Evolutionary conservation across 1,140 invertebrate genomes (phyloP).

Genomic region (Cherax quadricarinatus): DNA sequence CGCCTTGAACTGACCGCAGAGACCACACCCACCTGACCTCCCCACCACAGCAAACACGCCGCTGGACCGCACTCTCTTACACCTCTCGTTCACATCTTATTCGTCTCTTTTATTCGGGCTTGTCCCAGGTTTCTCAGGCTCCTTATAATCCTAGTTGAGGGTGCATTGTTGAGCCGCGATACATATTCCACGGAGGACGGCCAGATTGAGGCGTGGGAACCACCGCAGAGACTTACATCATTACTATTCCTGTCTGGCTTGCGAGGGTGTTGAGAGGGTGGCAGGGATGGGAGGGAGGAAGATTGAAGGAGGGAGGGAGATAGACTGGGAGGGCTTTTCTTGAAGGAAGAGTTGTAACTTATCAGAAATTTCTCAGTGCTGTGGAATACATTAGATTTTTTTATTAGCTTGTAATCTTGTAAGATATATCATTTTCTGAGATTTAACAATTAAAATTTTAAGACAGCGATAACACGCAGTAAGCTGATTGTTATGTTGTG

Average conservation of each 20-base stretch:
- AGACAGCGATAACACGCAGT: no score
- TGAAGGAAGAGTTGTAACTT: neutral
- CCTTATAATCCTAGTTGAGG: neutral
- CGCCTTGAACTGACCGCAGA: neutral
- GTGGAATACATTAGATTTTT: no score
- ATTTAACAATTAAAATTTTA: no score
- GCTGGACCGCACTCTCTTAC: neutral
- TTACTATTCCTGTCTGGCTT: neutral
- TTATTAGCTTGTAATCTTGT: no score
- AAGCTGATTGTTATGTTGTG: no score
- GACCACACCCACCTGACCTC: neutral
- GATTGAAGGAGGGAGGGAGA: neutral
- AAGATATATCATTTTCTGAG: no score
- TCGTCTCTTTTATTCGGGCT: neutral
- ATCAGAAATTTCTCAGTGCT: no score
- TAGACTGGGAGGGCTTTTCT: no score
- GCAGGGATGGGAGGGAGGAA: neutral
- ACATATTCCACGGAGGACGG: neutral
- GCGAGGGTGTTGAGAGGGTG: neutral
- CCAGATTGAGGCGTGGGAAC: slow-evolving; percentile 20
- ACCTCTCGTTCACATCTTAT: slow-evolving; percentile 1
- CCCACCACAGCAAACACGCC: slow-evolving; percentile 31
- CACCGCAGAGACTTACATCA: neutral
- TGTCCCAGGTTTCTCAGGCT: neutral
- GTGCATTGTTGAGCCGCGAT: neutral